Conservation (phyloP, 2,113 vertebrate species). For the Beaufortia kweichowensis region DNA sequence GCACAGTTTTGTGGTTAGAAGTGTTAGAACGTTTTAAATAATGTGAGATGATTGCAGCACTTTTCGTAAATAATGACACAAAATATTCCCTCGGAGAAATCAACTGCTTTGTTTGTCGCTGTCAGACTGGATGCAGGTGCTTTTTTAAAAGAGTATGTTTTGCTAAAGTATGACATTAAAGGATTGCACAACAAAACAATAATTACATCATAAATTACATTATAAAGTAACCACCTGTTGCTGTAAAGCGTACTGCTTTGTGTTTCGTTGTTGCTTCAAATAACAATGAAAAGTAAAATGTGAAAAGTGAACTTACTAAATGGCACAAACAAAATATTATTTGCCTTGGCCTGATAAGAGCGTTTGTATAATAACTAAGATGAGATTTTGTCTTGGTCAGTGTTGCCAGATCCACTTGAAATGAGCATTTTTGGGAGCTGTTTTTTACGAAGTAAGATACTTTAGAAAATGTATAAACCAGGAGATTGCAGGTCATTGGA, state of each 20-base stretch:
- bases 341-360: too few species aligned
- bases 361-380: too few species aligned
- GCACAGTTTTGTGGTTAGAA: slow-evolving; percentile 3
- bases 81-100: slow-evolving; percentile 22
- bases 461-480: too few species aligned
- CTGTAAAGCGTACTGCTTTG: too few species aligned
- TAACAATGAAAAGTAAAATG: not conserved
- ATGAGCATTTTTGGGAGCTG: too few species aligned
- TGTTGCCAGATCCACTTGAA: too few species aligned
- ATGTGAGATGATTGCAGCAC: slow-evolving; percentile 6
- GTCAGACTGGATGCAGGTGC: not conserved
- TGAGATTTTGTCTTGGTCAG: too few species aligned
- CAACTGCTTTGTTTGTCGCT: slow-evolving; percentile 13
- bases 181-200: slow-evolving; percentile 31
- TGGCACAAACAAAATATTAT: too few species aligned
- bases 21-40: slow-evolving; percentile 1
- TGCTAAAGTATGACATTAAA: slow-evolving; percentile 7
- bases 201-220: slow-evolving; percentile 41
- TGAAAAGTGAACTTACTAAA: too few species aligned
- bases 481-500: too few species aligned
- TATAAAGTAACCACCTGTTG: too few species aligned
- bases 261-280: not conserved
- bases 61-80: slow-evolving; percentile 25
- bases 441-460: too few species aligned
- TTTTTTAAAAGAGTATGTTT: not conserved